Conservation (phyloP, 2,888 invertebrate species). For the Hetaerina titia region DNA sequence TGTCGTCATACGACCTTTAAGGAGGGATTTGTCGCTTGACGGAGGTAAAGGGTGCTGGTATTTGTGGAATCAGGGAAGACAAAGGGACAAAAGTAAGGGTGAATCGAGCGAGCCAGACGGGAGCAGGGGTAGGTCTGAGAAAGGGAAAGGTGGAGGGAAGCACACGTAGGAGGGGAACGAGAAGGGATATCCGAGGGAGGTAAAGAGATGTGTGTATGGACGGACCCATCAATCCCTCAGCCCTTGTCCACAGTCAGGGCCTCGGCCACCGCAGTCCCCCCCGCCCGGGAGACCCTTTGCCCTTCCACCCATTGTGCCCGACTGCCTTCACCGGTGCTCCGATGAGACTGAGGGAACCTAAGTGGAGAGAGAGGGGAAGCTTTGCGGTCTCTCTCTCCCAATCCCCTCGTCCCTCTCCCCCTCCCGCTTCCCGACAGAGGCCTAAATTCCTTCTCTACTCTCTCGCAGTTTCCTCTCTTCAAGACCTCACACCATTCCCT, state of each 20-base stretch:
- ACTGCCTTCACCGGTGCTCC: not conserved
- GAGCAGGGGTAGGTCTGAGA: not conserved
- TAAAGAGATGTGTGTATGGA: not conserved
- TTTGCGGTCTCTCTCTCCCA: not conserved
- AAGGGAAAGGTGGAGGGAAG: no score
- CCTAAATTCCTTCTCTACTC: not conserved
- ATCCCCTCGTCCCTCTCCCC: not conserved
- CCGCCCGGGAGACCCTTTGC: not conserved
- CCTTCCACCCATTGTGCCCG: slow-evolving; percentile 9
- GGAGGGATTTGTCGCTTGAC: no score
- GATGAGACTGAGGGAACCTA: not conserved
- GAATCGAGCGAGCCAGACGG: no score
- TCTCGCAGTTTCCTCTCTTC: not conserved
- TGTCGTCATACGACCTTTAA: no score
- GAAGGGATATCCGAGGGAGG: no score
- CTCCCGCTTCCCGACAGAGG: not conserved
- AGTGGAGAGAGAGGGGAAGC: not conserved
- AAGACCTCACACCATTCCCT: not conserved
- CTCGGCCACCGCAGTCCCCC: not conserved
- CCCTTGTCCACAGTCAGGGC: not conserved
- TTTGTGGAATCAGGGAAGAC: no score
- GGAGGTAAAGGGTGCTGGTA: no score
- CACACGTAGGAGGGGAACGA: no score
- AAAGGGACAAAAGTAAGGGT: no score
- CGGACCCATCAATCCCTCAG: not conserved